Evolutionary conservation across 1,140 invertebrate species (phyloP).

Genomic region (Trissolcus basalis): DNA sequence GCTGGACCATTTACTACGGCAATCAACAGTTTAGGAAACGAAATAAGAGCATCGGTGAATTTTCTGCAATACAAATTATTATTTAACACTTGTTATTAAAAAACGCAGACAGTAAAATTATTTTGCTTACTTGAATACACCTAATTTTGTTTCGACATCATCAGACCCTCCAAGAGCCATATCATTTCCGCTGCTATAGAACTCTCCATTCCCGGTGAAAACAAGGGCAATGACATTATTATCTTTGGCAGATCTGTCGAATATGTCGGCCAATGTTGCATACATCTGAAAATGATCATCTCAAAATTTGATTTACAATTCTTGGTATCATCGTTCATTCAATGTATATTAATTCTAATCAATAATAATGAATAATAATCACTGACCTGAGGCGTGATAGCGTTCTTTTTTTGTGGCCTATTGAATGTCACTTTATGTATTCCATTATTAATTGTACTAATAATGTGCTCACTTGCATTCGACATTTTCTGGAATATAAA

Average conservation of each 20-base stretch:
- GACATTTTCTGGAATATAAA: constrained; percentile 24
- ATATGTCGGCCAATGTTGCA: constrained; percentile 78
- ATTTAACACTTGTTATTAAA: constrained; percentile 4
- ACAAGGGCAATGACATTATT: constrained; percentile 80
- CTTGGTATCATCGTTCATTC: background rate
- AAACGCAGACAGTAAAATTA: background rate
- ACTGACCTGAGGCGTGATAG: constrained; percentile 77
- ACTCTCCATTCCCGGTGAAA: constrained; percentile 86
- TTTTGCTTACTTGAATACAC: constrained; percentile 33
- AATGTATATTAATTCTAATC: background rate
- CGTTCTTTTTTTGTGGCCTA: constrained; percentile 87
- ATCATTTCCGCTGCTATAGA: constrained; percentile 93
- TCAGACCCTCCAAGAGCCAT: constrained; percentile 68
- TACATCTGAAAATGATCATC: constrained; percentile 80
- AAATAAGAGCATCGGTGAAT: constrained; percentile 88
- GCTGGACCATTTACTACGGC: constrained; percentile 95
- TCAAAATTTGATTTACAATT: background rate
- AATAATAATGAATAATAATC: no score
- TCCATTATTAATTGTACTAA: constrained; percentile 69
- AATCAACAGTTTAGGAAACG: constrained; percentile 92
- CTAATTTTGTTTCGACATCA: constrained; percentile 3
- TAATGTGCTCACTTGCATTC: constrained; percentile 23
- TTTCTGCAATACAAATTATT: constrained; percentile 72
- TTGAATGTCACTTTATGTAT: constrained; percentile 83
- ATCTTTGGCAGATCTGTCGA: constrained; percentile 83